phyloP scores from a whole-genome alignment of 2,797 vertebrate genomes.

The Crypturellus tataupa region DNA sequence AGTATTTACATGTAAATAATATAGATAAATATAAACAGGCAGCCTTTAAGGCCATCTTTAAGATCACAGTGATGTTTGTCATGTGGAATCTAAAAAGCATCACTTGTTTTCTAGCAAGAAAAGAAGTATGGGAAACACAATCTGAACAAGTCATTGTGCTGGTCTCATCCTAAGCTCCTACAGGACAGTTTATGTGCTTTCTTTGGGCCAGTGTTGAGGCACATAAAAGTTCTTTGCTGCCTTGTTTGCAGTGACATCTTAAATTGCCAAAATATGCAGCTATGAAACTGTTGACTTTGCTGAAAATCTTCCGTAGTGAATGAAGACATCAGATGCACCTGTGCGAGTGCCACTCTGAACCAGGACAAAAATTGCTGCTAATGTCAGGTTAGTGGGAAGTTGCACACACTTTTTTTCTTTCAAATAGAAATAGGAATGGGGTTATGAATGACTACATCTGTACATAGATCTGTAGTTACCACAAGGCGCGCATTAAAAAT shows the following conservation, averaged over 20 bases:
- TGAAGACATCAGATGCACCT: conserved; percentile 35
- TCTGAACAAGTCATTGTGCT: background rate
- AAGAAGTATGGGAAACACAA: background rate
- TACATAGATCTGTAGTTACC: background rate
- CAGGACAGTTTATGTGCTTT: background rate
- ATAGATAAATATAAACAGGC: background rate
- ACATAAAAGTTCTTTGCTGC: background rate
- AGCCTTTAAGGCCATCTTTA: background rate
- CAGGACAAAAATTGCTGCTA: background rate
- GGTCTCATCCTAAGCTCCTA: background rate
- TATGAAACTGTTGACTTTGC: conserved; percentile 7
- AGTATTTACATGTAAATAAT: background rate
- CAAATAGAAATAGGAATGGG: background rate
- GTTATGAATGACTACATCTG: background rate
- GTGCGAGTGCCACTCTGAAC: conserved; percentile 28
- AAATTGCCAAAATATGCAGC: conserved; percentile 19
- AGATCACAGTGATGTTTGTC: background rate
- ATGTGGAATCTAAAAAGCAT: background rate
- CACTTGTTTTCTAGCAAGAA: background rate
- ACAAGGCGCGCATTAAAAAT: background rate
- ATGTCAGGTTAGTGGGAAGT: conserved; percentile 20
- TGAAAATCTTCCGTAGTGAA: conserved; percentile 51
- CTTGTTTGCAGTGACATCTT: conserved; percentile 12
- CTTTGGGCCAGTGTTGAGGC: background rate
- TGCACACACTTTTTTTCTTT: background rate